Base-by-base conservation (phyloP, 2,888 invertebrate species). In the Apamea crenata region DNA sequence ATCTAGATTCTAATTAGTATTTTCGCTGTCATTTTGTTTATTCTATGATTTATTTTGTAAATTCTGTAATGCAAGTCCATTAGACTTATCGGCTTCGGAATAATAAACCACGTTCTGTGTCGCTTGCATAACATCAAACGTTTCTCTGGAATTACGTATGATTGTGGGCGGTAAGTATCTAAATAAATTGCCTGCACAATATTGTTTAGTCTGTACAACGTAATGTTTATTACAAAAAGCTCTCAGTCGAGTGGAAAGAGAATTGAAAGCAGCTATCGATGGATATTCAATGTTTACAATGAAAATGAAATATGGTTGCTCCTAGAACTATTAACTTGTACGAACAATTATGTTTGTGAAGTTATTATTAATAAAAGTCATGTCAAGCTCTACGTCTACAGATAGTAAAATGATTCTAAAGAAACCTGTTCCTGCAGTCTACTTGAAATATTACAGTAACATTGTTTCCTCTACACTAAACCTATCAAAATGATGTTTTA, bases 171-270 rank as follows among this genome's bases (percentile, higher is more conserved):
- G 74, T 77, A 69, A 69, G 56, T 75, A 77, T 69, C 53, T 72
- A 81, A 78, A 85, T 87, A 83, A 83, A 81, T 85, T 74, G 32
- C 81, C 40, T 63, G 74, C 32, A 67, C 47, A 61, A 63, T 74
- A 76, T 83, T 85, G 82, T 89, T 87, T 83, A 87, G 84, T 85
- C 73, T 78, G 70, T 73, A 69, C 61, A 77, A 72, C 68, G 76
- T 81, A 63, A 82, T 80, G 74, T 84, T 83, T 86, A 87, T 84
- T 77, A 56, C 74, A 72, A 73, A 77, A 71, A 75, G 76, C 73
- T 71, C 59, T 87, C 29, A n/a, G 25, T 8, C 18, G 67, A 80
- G 71, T 40, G 32, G 36, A 66, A 68, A 75, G 63, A 61, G 63
- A 73, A 72, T 82, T 69, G 65, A 61, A 70, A 67, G 10, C 56